Base-by-base conservation (phyloP, 1,140 invertebrate genomes). In the Heterodera carotae region DNA sequence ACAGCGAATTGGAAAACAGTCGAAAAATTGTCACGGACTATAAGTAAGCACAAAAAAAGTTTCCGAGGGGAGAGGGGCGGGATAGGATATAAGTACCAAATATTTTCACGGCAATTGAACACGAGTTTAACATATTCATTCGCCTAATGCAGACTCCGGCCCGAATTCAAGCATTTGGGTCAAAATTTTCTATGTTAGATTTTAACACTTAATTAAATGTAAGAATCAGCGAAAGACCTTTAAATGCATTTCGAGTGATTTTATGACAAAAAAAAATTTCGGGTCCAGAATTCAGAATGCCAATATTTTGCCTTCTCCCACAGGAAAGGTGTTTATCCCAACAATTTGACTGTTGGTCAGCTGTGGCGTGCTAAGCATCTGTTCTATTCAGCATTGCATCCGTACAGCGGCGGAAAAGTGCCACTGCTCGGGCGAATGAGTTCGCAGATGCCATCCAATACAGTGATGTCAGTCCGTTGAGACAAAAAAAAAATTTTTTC, bases 381-480 rank as follows among this genome's bases (percentile, higher is more conserved):
- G 0, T 97, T 96, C 88, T 95, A 96, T 88, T 98, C 96, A 1
- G 96, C 97, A 0, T 99, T 94, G 88, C 97, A 99, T 90, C 97
- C 97, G 0, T 96, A 99, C 86, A 96, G 95, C n/a, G 95, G 95
- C 18, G 96, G 99, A 81, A 92, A 96, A 86, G 96, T 98, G 91
- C 93, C 97, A 90, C 91, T 98, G 59, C 92, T 96, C 84, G 97
- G 97, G 1, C 90, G 97, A 83, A 99, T 99, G 97, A 97, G 95
- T 34, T 96, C 96, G 85, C 96, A 99, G 90, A 94, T 98, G 66
- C 96, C 96, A 0, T 94, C 95, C 81, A 97, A 97, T 81, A 97
- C 97, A 93, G 89, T 93, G 0, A 93, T 43, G 39, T 43, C 39
- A 6, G 39, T 43, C 39, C 2, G 6, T 8, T 0, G 6, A 8